phyloP scores from a whole-genome alignment of 2,888 invertebrate genomes.

The Melinopterus prodromus region DNA sequence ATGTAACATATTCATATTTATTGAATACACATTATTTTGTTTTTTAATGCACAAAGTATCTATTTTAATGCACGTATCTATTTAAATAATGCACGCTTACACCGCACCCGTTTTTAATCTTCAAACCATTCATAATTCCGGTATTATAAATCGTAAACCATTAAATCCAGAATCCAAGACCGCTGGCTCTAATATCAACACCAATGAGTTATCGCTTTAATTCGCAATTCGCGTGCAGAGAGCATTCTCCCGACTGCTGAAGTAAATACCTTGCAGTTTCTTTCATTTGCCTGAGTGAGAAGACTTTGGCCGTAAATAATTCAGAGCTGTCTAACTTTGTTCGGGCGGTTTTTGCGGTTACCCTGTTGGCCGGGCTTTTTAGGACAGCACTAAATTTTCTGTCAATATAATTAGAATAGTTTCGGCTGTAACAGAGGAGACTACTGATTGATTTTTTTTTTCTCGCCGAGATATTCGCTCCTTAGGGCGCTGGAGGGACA shows the following conservation, averaged over 20 bases:
- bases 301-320: conserved; percentile 32
- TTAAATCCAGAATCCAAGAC: neutral
- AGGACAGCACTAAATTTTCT: conserved; percentile 23
- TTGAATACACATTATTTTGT: too few relatives aligned
- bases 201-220: neutral
- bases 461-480: neutral
- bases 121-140: neutral
- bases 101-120: too few relatives aligned
- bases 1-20: too few relatives aligned
- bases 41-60: too few relatives aligned
- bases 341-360: conserved; percentile 29
- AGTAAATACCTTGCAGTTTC: conserved; percentile 32
- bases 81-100: too few relatives aligned
- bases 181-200: neutral
- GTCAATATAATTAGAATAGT: conserved; percentile 33
- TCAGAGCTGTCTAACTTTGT: conserved; percentile 32
- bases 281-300: conserved; percentile 26
- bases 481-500: neutral
- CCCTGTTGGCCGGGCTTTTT: conserved; percentile 16
- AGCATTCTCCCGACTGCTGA: neutral
- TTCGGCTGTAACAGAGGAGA: conserved; percentile 13
- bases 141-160: neutral
- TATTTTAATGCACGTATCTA: too few relatives aligned
- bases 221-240: neutral
- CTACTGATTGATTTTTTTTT: conserved; percentile 16